phyloP scores from a whole-genome alignment of 1,140 invertebrate species.

The Saccostrea glomerata region DNA sequence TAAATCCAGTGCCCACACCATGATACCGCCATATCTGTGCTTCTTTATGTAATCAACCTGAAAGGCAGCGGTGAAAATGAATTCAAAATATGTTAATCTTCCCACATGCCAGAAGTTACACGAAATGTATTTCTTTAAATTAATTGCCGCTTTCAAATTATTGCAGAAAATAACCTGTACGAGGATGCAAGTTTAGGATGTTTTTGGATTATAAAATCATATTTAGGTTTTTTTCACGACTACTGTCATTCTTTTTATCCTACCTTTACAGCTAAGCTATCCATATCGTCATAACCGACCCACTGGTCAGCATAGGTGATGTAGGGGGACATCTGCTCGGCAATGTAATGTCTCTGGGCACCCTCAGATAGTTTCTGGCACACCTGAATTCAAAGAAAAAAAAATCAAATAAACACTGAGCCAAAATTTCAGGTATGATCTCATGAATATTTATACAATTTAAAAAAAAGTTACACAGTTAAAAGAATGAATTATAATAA shows the following conservation, averaged over 20 bases:
- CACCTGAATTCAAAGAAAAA: neutral
- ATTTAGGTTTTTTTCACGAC: neutral
- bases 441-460: too few relatives aligned
- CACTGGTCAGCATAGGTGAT: constrained; percentile 90
- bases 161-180: too few relatives aligned
- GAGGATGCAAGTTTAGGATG: too few relatives aligned
- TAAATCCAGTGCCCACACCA: constrained; percentile 98
- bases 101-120: too few relatives aligned
- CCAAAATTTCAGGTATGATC: too few relatives aligned
- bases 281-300: constrained; percentile 92
- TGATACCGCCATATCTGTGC: constrained; percentile 80
- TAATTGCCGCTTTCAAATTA: too few relatives aligned
- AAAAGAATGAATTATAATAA: too few relatives aligned
- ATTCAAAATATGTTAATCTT: neutral
- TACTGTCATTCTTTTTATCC: neutral
- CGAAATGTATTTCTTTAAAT: too few relatives aligned
- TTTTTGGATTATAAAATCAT: too few relatives aligned
- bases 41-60: constrained; percentile 62
- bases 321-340: constrained; percentile 82
- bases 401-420: too few relatives aligned
- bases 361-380: constrained; percentile 28
- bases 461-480: too few relatives aligned
- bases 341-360: constrained; percentile 1
- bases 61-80: neutral
- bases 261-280: constrained; percentile 87